phyloP scores from a whole-genome alignment of 2,797 vertebrate genomes.

The Acestrorhynchus altus region DNA sequence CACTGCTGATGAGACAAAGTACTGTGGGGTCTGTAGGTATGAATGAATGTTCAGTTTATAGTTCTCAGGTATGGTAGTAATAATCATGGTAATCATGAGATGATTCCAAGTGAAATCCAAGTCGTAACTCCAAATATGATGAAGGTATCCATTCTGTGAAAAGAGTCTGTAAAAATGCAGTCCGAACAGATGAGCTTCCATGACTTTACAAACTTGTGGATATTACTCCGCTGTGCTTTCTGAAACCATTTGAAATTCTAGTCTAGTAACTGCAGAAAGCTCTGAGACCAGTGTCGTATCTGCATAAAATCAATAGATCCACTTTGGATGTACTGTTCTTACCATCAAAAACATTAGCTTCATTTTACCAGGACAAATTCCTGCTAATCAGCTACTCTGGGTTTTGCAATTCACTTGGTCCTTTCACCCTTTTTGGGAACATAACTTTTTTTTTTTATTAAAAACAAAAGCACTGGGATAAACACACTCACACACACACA shows the following conservation, averaged over 20 bases:
- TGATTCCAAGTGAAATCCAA: conserved; percentile 7
- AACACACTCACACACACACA: conserved; percentile 7
- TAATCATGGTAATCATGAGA: conserved; percentile 20
- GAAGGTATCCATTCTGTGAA: conserved; percentile 11
- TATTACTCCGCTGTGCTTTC: conserved; percentile 29
- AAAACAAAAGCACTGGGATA: conserved; percentile 9
- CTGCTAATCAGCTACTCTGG: conserved; percentile 72
- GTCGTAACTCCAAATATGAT: conserved; percentile 19
- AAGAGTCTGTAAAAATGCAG: conserved; percentile 23
- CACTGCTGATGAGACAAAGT: conserved; percentile 16
- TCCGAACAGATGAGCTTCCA: conserved; percentile 12
- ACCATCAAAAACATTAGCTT: conserved; percentile 60
- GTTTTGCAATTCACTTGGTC: conserved; percentile 33
- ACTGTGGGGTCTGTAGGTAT: not conserved
- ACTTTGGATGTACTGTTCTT: not conserved
- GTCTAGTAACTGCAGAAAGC: conserved; percentile 32
- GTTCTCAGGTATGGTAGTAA: conserved; percentile 29
- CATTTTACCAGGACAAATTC: conserved; percentile 74
- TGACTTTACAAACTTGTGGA: conserved; percentile 25
- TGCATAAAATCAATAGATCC: conserved; percentile 33
- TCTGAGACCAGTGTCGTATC: conserved; percentile 27
- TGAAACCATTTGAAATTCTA: conserved; percentile 19
- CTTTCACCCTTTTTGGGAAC: not conserved
- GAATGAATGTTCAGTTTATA: conserved; percentile 34
- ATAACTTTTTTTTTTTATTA: not conserved